Evolutionary conservation across 1,140 invertebrate genomes (phyloP).

Genomic region (Drosophila tani): DNA sequence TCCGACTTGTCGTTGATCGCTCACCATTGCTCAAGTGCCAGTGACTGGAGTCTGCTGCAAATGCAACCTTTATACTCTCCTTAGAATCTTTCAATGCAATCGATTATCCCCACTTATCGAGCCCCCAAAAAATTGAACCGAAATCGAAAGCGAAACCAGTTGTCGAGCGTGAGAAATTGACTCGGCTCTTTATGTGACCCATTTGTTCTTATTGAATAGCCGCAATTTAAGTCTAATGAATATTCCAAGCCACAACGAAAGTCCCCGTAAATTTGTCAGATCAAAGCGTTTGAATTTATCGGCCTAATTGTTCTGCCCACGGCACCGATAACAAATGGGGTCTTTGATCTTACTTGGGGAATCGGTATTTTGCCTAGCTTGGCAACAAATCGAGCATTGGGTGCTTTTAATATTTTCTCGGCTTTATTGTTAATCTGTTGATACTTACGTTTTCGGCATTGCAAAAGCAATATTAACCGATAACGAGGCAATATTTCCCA

Average conservation of each 20-base stretch:
- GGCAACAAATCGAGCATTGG: neutral
- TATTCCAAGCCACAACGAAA: slow-evolving; percentile 51
- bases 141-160: slow-evolving; percentile 55
- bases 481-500: too few relatives aligned
- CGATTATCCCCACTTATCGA: slow-evolving; percentile 15
- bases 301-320: slow-evolving; percentile 21
- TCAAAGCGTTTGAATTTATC: slow-evolving; percentile 65
- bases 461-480: too few relatives aligned
- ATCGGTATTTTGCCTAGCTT: neutral
- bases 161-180: slow-evolving; percentile 70
- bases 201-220: slow-evolving; percentile 66
- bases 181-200: slow-evolving; percentile 52
- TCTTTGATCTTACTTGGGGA: slow-evolving; percentile 14
- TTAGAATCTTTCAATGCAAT: slow-evolving; percentile 15
- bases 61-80: slow-evolving; percentile 42
- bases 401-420: neutral
- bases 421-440: neutral
- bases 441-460: too few relatives aligned
- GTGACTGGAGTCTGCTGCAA: slow-evolving; percentile 13
- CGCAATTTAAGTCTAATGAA: slow-evolving; percentile 56
- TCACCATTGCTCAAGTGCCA: slow-evolving; percentile 47
- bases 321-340: slow-evolving; percentile 8
- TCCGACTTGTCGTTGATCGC: neutral
- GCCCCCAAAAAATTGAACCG: slow-evolving; percentile 27
- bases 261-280: slow-evolving; percentile 53